Conservation (phyloP, 92 coral and sea anemone species). For the Umimayanthus kanabou region DNA sequence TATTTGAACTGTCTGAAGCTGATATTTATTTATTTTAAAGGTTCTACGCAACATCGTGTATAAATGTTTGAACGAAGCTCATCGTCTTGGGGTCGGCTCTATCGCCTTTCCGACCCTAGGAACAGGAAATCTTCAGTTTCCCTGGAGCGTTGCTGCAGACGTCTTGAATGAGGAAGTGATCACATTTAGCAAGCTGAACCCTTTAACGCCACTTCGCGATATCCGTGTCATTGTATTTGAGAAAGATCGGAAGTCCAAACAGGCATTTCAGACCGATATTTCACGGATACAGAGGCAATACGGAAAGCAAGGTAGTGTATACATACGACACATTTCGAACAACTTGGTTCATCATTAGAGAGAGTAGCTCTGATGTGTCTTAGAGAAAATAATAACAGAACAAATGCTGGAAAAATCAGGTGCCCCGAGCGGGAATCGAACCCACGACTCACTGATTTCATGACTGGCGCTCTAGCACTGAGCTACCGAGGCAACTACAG, state of each 20-base stretch:
- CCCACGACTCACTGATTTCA: no score
- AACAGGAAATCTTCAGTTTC: conserved; percentile 67
- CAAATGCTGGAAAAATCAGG: no score
- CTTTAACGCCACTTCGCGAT: conserved; percentile 51
- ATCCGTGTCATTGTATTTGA: conserved; percentile 74
- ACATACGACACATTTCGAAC: no score
- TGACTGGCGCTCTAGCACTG: no score
- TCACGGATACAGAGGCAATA: conserved; percentile 2
- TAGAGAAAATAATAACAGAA: no score
- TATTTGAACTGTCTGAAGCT: not conserved
- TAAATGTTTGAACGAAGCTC: conserved; percentile 50
- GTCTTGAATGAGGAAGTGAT: conserved; percentile 66
- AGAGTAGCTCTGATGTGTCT: no score
- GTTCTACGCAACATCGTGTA: conserved; percentile 42
- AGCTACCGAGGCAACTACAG: no score
- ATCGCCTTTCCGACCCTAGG: conserved; percentile 83
- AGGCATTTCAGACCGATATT: conserved; percentile 63
- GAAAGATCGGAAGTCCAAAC: conserved; percentile 57
- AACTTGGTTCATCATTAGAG: no score
- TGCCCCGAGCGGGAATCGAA: no score
- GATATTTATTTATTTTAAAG: conserved; percentile 10
- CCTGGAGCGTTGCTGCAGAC: conserved; percentile 55
- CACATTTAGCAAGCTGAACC: conserved; percentile 45
- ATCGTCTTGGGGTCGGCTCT: conserved; percentile 51
- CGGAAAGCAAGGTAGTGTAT: no score